These are phyloP conservation scores for Picathartes gymnocephalus DNA, from an alignment of 2,113 vertebrate genomes.

Conservation along the genomic window DNA sequence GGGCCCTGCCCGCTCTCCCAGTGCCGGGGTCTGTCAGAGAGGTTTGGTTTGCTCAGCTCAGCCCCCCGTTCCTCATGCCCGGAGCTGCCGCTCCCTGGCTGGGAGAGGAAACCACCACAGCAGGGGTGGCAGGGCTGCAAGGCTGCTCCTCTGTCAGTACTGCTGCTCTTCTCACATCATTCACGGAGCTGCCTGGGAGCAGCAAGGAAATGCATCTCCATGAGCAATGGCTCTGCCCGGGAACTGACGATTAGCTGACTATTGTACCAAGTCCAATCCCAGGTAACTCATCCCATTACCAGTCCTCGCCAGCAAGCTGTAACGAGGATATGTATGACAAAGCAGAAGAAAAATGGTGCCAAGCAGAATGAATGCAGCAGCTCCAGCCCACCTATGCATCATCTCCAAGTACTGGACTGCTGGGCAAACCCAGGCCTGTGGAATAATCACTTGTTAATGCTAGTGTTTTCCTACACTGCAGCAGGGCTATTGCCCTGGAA, in stretches of 20 bases:
- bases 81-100: accelerated
- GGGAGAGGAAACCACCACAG: background rate
- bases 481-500: background rate
- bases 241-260: background rate
- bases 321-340: conserved; percentile 1
- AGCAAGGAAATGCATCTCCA: background rate
- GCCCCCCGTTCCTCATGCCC: accelerated
- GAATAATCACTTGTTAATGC: conserved; percentile 2
- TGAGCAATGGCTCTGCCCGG: background rate
- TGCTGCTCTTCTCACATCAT: background rate
- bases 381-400: background rate
- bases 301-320: background rate
- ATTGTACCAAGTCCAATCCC: background rate
- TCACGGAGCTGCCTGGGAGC: background rate
- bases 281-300: conserved; percentile 4
- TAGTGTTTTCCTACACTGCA: background rate
- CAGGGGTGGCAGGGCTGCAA: background rate
- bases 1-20: accelerated
- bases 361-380: background rate
- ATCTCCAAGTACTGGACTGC: background rate
- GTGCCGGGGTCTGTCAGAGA: accelerated
- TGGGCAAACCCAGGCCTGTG: background rate
- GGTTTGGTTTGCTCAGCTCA: background rate
- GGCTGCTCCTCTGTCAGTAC: background rate
- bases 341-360: background rate